Evolutionary conservation across 2,888 invertebrate species (phyloP).

Genomic region (Zeuzera pyrina): DNA sequence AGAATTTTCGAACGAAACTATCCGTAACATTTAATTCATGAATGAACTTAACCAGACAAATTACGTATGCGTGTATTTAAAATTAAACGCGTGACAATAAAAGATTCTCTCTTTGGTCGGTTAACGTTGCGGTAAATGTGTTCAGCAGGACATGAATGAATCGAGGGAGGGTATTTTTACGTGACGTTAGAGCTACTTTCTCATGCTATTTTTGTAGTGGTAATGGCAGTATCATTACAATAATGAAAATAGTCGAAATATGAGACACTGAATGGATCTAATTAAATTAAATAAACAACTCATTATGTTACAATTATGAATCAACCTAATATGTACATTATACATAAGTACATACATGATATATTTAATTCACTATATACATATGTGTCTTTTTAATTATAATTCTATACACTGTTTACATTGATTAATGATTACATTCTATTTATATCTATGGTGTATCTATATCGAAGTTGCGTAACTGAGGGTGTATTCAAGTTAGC

Average conservation of each 20-base stretch:
- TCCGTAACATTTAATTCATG: slow-evolving; percentile 49
- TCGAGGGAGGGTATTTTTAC: slow-evolving; percentile 42
- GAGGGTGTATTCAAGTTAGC: no score
- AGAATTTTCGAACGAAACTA: slow-evolving; percentile 42
- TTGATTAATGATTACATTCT: no score
- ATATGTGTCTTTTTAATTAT: no score
- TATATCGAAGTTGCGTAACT: no score
- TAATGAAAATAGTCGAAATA: slow-evolving; percentile 12
- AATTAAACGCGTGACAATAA: slow-evolving; percentile 31
- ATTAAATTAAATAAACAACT: no score
- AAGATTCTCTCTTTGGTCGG: slow-evolving; percentile 22
- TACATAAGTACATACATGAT: no score
- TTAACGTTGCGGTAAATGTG: slow-evolving; percentile 24
- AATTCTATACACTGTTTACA: no score
- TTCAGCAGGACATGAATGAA: slow-evolving; percentile 13
- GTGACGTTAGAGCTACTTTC: slow-evolving; percentile 27
- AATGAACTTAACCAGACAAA: slow-evolving; percentile 52
- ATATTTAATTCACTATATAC: no score
- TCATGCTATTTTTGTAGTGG: slow-evolving; percentile 34
- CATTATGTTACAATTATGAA: no score
- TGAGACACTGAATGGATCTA: no score
- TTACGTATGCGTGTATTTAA: slow-evolving; percentile 32
- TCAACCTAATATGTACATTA: no score
- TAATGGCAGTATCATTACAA: slow-evolving; percentile 15
- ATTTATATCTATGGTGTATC: no score